phyloP scores from a whole-genome alignment of 2,797 vertebrate species.

The Phalloptychus januarius region DNA sequence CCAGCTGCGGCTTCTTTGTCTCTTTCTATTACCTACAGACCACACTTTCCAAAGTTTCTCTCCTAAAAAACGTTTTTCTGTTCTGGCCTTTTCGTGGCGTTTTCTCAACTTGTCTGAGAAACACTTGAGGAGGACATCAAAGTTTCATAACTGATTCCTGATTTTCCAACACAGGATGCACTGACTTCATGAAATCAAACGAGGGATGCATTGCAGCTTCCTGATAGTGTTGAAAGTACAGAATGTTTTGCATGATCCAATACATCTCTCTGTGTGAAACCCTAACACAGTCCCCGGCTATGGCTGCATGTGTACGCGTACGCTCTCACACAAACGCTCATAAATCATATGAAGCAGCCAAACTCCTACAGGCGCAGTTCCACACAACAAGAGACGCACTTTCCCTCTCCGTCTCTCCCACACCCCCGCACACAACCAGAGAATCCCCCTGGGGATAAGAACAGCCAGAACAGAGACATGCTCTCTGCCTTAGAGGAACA shows the following conservation, averaged over 20 bases:
- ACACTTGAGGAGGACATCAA: slow-evolving; percentile 18
- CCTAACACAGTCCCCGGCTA: slow-evolving; percentile 25
- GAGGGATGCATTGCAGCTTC: slow-evolving; percentile 42
- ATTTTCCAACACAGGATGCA: slow-evolving; percentile 24
- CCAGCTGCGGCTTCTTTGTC: slow-evolving; percentile 8
- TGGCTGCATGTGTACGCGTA: slow-evolving; percentile 20
- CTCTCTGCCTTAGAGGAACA: slow-evolving; percentile 46
- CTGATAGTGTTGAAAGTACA: slow-evolving; percentile 58
- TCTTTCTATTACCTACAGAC: slow-evolving; percentile 17
- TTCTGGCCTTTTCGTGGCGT: slow-evolving; percentile 3
- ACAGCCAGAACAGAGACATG: slow-evolving; percentile 45
- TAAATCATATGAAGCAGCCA: slow-evolving; percentile 52
- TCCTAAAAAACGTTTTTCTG: neutral
- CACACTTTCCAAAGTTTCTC: neutral
- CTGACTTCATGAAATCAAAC: slow-evolving; percentile 43
- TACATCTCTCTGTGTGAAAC: slow-evolving; percentile 37
- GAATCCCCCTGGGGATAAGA: slow-evolving; percentile 48
- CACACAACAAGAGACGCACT: slow-evolving; percentile 30
- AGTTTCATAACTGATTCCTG: slow-evolving; percentile 28
- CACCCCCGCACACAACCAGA: slow-evolving; percentile 11
- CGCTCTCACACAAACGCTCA: slow-evolving; percentile 12
- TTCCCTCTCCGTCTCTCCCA: slow-evolving; percentile 26
- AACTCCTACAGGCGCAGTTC: slow-evolving; percentile 19
- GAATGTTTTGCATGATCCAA: slow-evolving; percentile 62
- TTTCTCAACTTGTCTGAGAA: slow-evolving; percentile 15